These are phyloP conservation scores for Andricus quercusramuli DNA, from an alignment of 2,888 invertebrate genomes.

Conservation along the genomic window DNA sequence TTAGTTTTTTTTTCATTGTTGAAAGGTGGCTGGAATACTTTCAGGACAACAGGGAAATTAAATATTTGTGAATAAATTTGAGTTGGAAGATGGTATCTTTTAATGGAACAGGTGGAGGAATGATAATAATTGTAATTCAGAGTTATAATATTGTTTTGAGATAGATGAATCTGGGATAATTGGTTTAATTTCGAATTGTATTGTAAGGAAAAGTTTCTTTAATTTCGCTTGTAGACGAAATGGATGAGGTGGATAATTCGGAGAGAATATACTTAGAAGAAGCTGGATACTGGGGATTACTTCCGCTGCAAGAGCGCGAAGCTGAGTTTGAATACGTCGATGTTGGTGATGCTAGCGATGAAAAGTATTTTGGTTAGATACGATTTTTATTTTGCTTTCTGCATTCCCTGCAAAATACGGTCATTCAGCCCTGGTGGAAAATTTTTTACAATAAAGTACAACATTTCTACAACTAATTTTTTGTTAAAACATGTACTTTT, in stretches of 20 bases:
- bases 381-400: slow-evolving; percentile 26
- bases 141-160: neutral
- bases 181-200: neutral
- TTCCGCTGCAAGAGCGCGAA: slow-evolving; percentile 73
- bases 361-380: slow-evolving; percentile 73
- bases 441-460: too few species aligned
- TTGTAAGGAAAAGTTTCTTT: slow-evolving; percentile 17
- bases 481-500: too few species aligned
- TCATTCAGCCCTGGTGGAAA: neutral
- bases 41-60: neutral
- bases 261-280: slow-evolving; percentile 77
- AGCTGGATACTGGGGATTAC: slow-evolving; percentile 76
- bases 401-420: neutral
- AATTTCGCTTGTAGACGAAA: slow-evolving; percentile 65
- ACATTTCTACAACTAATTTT: too few species aligned
- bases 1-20: neutral
- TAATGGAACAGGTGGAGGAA: too few species aligned
- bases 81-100: neutral
- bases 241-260: slow-evolving; percentile 67
- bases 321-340: slow-evolving; percentile 71
- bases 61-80: neutral
- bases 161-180: neutral
- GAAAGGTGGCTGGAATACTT: neutral
- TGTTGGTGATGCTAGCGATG: slow-evolving; percentile 67
- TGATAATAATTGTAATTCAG: too few species aligned